Conservation (phyloP, 2,888 invertebrate genomes). For the Xylophagus ater region DNA sequence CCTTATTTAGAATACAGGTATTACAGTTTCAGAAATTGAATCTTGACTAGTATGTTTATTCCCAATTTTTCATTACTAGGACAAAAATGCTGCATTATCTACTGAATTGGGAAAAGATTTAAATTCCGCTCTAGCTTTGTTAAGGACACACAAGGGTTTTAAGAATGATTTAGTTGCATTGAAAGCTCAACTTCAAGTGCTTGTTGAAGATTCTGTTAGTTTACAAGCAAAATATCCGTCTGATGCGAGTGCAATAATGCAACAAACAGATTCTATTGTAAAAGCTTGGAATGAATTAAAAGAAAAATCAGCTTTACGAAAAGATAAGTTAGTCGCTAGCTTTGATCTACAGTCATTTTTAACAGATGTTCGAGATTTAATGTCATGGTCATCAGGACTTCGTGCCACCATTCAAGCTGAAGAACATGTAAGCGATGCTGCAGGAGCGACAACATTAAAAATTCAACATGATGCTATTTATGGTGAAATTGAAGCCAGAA, state of each 20-base stretch:
- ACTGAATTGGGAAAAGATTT: constrained; percentile 71
- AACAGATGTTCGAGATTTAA: constrained; percentile 74
- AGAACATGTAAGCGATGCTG: constrained; percentile 70
- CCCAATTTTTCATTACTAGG: constrained; percentile 28
- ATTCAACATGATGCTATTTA: constrained; percentile 73
- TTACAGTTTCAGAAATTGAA: background rate
- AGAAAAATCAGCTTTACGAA: constrained; percentile 66
- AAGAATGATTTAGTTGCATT: constrained; percentile 87
- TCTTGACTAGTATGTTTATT: background rate
- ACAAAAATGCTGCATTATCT: constrained; percentile 76
- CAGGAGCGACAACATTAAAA: constrained; percentile 66
- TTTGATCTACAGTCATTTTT: constrained; percentile 82
- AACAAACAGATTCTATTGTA: constrained; percentile 74
- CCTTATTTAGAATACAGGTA: constrained; percentile 66
- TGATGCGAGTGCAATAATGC: constrained; percentile 79
- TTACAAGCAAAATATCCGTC: constrained; percentile 82
- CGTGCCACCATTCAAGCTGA: constrained; percentile 67
- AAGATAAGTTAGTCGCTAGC: constrained; percentile 72
- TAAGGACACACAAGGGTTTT: constrained; percentile 80
- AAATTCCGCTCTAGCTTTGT: constrained; percentile 69
- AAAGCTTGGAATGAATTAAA: constrained; percentile 81
- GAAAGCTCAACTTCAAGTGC: constrained; percentile 79
- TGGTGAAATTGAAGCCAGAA: constrained; percentile 79
- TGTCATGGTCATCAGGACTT: constrained; percentile 75
- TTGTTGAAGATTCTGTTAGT: constrained; percentile 85